These are phyloP conservation scores for Diabrotica undecimpunctata DNA, from an alignment of 1,140 invertebrate species.

Conservation along the genomic window DNA sequence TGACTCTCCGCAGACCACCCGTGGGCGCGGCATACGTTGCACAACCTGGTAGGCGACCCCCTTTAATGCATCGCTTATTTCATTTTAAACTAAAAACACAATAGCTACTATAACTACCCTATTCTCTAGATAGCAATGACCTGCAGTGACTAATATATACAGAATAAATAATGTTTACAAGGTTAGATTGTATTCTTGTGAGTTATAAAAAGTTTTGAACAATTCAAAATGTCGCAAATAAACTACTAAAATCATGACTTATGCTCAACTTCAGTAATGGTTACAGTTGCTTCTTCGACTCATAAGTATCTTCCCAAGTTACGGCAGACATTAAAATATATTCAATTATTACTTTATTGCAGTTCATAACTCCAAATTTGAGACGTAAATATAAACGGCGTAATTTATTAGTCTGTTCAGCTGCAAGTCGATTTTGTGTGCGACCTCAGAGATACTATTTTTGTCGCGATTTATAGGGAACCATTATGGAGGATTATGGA, in stretches of 20 bases:
- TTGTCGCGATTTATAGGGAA: too few relatives aligned
- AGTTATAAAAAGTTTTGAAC: background rate
- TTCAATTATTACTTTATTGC: background rate
- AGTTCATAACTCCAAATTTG: background rate
- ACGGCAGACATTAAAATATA: background rate
- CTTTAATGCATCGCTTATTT: too few relatives aligned
- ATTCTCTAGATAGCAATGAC: background rate
- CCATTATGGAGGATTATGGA: too few relatives aligned
- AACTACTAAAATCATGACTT: background rate
- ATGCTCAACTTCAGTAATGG: background rate
- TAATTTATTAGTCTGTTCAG: too few relatives aligned
- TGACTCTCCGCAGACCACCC: too few relatives aligned
- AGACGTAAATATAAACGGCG: too few relatives aligned
- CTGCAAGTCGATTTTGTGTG: too few relatives aligned
- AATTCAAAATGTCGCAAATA: background rate
- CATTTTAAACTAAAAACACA: too few relatives aligned
- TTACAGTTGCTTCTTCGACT: background rate
- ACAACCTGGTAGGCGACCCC: too few relatives aligned
- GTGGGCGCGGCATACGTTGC: too few relatives aligned
- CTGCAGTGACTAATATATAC: background rate
- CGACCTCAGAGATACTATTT: too few relatives aligned
- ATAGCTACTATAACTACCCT: too few relatives aligned
- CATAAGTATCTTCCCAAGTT: background rate
- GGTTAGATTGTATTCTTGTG: background rate
- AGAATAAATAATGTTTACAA: background rate